phyloP scores from a whole-genome alignment of 1,140 invertebrate species.

The Scaptomyza hsui region DNA sequence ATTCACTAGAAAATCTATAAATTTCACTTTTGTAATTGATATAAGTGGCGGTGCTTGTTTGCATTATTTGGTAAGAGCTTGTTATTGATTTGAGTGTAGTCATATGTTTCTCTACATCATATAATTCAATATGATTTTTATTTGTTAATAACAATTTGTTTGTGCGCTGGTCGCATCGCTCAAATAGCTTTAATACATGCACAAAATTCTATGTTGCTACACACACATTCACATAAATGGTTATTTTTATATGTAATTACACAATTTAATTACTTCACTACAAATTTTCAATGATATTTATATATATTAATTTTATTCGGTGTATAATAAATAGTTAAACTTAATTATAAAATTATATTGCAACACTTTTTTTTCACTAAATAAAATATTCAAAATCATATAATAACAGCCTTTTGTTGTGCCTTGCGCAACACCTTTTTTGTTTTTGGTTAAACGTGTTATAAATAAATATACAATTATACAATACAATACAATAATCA shows the following conservation, averaged over 20 bases:
- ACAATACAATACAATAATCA: constrained; percentile 25
- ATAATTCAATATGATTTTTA: not conserved
- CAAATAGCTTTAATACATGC: constrained; percentile 44
- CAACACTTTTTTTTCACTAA: constrained; percentile 44
- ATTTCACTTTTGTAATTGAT: constrained; percentile 64
- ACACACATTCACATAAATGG: constrained; percentile 27
- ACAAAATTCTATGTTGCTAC: constrained; percentile 31
- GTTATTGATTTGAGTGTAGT: constrained; percentile 42
- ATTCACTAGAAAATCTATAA: constrained; percentile 52
- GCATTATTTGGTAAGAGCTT: constrained; percentile 37
- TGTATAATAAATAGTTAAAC: constrained; percentile 64
- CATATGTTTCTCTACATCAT: constrained; percentile 19
- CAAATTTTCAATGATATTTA: constrained; percentile 63
- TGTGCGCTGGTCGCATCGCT: constrained; percentile 51
- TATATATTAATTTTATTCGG: constrained; percentile 39
- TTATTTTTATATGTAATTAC: constrained; percentile 40
- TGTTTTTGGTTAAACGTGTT: constrained; percentile 54
- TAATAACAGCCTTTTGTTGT: constrained; percentile 75
- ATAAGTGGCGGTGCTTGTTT: constrained; percentile 74
- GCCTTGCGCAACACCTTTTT: constrained; percentile 48
- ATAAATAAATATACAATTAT: constrained; percentile 40
- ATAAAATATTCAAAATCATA: constrained; percentile 70
- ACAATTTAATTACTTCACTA: constrained; percentile 49
- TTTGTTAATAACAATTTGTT: constrained; percentile 37
- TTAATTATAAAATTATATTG: constrained; percentile 70